These are phyloP conservation scores for Alectura lathami DNA, from an alignment of 2,113 vertebrate species.

Conservation along the genomic window DNA sequence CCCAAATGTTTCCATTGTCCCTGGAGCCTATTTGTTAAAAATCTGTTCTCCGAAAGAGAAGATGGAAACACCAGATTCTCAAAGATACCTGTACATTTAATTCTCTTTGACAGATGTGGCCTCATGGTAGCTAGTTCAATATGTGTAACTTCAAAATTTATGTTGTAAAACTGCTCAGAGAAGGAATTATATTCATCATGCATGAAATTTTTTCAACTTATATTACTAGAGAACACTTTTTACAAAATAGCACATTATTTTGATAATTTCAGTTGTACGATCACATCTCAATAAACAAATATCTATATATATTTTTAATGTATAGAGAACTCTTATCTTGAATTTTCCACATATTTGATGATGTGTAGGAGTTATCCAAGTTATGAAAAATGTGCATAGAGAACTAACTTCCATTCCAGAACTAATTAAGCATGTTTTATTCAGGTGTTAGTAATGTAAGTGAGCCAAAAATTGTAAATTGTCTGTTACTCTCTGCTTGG, in stretches of 20 bases:
- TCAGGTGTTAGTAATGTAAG: neutral
- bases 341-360: neutral
- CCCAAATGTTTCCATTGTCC: neutral
- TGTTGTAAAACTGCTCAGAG: neutral
- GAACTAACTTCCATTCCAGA: neutral
- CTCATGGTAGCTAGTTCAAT: neutral
- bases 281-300: neutral
- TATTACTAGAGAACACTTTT: neutral
- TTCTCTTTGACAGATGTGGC: neutral
- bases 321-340: neutral
- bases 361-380: neutral
- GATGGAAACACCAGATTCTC: neutral
- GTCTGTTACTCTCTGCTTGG: neutral
- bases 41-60: neutral
- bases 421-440: neutral
- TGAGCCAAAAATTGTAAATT: neutral
- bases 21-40: neutral
- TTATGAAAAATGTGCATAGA: neutral
- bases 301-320: neutral
- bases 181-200: neutral
- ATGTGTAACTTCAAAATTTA: neutral
- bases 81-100: neutral
- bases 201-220: neutral
- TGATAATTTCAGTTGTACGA: neutral
- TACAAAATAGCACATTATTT: neutral